Base-by-base conservation (phyloP, 1,140 invertebrate genomes). In the Batillaria attramentaria region DNA sequence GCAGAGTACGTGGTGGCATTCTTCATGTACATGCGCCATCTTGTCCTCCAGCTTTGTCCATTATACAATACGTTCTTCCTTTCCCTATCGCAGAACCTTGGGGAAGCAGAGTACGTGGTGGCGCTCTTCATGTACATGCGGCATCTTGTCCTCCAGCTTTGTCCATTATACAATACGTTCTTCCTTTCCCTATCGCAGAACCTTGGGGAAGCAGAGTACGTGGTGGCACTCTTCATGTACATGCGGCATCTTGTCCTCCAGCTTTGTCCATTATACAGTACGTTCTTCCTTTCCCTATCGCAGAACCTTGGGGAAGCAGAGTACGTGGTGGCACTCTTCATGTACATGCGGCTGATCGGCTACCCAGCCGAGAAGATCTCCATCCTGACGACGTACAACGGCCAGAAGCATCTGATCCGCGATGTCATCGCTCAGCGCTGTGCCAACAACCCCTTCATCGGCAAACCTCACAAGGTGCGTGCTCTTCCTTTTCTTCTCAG, bases 81-180 rank as follows among this genome's bases (percentile, higher is more conserved):
- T n/a, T n/a, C 39, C 50, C 24, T 73, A 24, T 77, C 33, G 57
- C 90, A 98, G 94, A 99, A 99, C 93, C 92, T 99, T 28, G 98
- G 97, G 0, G 99, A 99, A 92, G 99, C 99, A 0, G 99, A 99
- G 88, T 99, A 98, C 90, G 95, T 98, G 79, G 98, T 99, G 0
- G 98, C 97, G 0, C 94, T 98, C 0, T 99, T 97, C 89, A 99
- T 99, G 97, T 99, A 98, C 88, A 99, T 99, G 98, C 92, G 99
- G 76, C 92, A n/a, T n/a, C n/a, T n/a, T n/a, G n/a, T n/a, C n/a
- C n/a, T n/a, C n/a, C n/a, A n/a, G n/a, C n/a, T n/a, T n/a, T n/a
- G n/a, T n/a, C n/a, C n/a, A n/a, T n/a, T n/a, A n/a, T n/a, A n/a
- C n/a, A n/a, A n/a, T n/a, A n/a, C n/a, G n/a, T n/a, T n/a, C n/a